These are phyloP conservation scores for Polypterus senegalus DNA, from an alignment of 2,113 vertebrate genomes.

Conservation along the genomic window DNA sequence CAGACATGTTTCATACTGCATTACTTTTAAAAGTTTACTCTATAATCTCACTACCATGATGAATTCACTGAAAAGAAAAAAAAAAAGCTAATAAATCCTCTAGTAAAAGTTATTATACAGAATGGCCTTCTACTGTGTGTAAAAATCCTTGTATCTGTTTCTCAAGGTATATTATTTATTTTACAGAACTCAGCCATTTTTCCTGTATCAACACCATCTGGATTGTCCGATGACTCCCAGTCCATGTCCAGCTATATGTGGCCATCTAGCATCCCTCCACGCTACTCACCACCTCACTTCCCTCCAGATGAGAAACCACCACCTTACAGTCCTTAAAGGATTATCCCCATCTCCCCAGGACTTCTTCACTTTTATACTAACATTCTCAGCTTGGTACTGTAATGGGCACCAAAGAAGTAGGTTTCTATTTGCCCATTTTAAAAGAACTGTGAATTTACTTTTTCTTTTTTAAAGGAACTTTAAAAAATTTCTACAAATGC, in stretches of 20 bases:
- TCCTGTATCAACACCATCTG: slow-evolving; percentile 70
- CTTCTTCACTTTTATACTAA: not conserved
- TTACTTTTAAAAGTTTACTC: too few species aligned
- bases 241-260: slow-evolving; percentile 85
- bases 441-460: not conserved
- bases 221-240: slow-evolving; percentile 80
- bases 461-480: not conserved
- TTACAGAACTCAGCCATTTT: slow-evolving; percentile 68
- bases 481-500: too few species aligned
- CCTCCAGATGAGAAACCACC: slow-evolving; percentile 93
- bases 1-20: too few species aligned
- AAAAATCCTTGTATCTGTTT: not conserved
- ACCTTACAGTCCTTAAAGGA: slow-evolving; percentile 77
- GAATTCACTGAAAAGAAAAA: too few species aligned
- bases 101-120: too few species aligned
- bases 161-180: slow-evolving; percentile 7
- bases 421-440: not conserved
- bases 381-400: not conserved
- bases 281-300: slow-evolving; percentile 85
- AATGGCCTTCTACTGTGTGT: too few species aligned
- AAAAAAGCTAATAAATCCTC: too few species aligned
- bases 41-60: too few species aligned
- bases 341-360: not conserved
- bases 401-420: too few species aligned
- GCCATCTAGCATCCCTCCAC: slow-evolving; percentile 77